Evolutionary conservation across 2,888 invertebrate genomes (phyloP).

Genomic region (Xylota sylvarum): DNA sequence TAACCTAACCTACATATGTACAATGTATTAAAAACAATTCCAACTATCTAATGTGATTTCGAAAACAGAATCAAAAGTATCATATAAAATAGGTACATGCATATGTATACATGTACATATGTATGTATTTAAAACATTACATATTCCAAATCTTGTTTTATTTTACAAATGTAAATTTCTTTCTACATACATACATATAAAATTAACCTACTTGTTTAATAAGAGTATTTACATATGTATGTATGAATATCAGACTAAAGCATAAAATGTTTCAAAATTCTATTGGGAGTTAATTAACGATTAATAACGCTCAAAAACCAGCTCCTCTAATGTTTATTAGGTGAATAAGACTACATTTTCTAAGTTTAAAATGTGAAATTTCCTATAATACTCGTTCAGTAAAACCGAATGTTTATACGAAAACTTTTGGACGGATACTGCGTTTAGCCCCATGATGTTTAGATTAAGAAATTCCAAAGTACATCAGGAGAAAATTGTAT

Average conservation of each 20-base stretch:
- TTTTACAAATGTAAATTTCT: too few relatives aligned
- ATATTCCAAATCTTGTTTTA: too few relatives aligned
- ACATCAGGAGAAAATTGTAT: constrained; percentile 54
- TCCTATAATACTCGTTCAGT: constrained; percentile 53
- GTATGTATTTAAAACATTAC: too few relatives aligned
- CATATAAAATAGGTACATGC: too few relatives aligned
- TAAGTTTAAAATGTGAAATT: constrained; percentile 46
- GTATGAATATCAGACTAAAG: neutral
- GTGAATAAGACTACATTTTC: constrained; percentile 18
- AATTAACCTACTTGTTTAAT: neutral
- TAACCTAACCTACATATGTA: too few relatives aligned
- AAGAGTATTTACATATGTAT: too few relatives aligned
- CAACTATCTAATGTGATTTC: too few relatives aligned
- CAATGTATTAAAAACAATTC: too few relatives aligned
- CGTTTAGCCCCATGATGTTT: constrained; percentile 58
- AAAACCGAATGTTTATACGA: constrained; percentile 65
- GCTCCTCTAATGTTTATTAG: constrained; percentile 29
- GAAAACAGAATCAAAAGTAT: too few relatives aligned
- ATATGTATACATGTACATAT: too few relatives aligned
- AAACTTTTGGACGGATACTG: constrained; percentile 54
- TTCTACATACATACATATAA: too few relatives aligned
- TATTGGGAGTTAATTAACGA: constrained; percentile 47
- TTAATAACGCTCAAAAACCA: constrained; percentile 51
- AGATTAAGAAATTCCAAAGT: constrained; percentile 60
- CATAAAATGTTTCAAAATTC: neutral